Evolutionary conservation across 2,888 invertebrate species (phyloP).

Genomic region (Geotrupes spiniger): DNA sequence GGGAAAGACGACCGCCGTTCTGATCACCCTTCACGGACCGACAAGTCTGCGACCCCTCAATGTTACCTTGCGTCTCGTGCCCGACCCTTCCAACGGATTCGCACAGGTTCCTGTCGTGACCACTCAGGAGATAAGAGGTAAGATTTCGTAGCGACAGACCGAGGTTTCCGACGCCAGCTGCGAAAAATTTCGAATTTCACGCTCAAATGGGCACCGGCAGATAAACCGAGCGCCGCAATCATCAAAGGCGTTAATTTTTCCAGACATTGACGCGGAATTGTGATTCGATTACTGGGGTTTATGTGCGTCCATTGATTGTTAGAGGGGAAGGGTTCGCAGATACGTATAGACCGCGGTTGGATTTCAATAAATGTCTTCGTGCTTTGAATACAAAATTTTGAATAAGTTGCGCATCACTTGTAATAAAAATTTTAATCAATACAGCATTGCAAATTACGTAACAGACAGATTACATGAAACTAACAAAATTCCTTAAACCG

Average conservation of each 20-base stretch:
- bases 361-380: too few relatives aligned
- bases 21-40: constrained; percentile 61
- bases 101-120: constrained; percentile 39
- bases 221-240: constrained; percentile 1
- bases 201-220: too few relatives aligned
- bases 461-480: too few relatives aligned
- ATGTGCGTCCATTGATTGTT: too few relatives aligned
- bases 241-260: constrained; percentile 7
- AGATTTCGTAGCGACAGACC: constrained; percentile 15
- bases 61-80: constrained; percentile 57
- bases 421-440: too few relatives aligned
- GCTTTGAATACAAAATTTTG: too few relatives aligned
- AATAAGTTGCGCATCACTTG: too few relatives aligned
- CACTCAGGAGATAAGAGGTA: constrained; percentile 46
- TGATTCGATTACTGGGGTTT: background rate
- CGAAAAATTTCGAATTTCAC: too few relatives aligned
- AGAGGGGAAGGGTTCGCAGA: too few relatives aligned
- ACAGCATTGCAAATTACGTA: too few relatives aligned
- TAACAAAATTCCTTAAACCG: too few relatives aligned
- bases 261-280: background rate
- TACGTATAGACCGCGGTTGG: too few relatives aligned
- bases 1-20: constrained; percentile 63
- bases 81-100: constrained; percentile 32
- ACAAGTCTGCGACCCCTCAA: constrained; percentile 54
- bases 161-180: background rate